Percentiles rank a stretch among this genome's conserved stretches.
These are phyloP conservation scores for Listrodromus nycthemerus DNA, from an alignment of 2,888 invertebrate species.

Conservation along the genomic window DNA sequence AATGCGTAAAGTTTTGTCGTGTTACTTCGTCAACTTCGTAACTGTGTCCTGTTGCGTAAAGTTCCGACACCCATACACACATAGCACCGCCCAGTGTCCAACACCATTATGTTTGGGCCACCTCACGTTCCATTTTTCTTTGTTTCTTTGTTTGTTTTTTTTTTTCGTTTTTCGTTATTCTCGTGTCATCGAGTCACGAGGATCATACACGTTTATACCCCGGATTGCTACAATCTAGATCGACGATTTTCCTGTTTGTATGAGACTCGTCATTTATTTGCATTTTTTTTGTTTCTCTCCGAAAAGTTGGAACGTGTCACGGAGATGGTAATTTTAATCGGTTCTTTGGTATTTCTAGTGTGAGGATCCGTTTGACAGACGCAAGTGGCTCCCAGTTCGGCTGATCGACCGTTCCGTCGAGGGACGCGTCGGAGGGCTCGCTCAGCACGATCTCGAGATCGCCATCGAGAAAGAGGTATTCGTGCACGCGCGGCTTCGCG, in stretches of 20 bases:
- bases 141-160: no score
- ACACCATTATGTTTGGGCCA: neutral
- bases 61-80: neutral
- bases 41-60: neutral
- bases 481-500: neutral
- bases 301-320: neutral
- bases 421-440: constrained; percentile 89
- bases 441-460: constrained; percentile 89
- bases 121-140: neutral
- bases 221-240: constrained; percentile 8
- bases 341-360: constrained; percentile 74
- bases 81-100: constrained; percentile 5
- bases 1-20: constrained; percentile 50
- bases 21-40: constrained; percentile 3
- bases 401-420: constrained; percentile 94
- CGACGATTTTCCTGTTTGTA: neutral
- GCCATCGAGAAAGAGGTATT: constrained; percentile 92
- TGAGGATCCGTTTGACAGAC: constrained; percentile 88
- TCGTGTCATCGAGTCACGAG: neutral
- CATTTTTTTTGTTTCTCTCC: neutral
- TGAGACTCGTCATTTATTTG: constrained; percentile 6
- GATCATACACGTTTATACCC: neutral
- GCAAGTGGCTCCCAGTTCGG: constrained; percentile 91
- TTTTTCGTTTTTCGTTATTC: no score
- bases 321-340: neutral